Evolutionary conservation across 1,140 invertebrate species (phyloP), one percentile per base, ranked within the genome.

Genomic region (Protaetia brevitarsis): DNA sequence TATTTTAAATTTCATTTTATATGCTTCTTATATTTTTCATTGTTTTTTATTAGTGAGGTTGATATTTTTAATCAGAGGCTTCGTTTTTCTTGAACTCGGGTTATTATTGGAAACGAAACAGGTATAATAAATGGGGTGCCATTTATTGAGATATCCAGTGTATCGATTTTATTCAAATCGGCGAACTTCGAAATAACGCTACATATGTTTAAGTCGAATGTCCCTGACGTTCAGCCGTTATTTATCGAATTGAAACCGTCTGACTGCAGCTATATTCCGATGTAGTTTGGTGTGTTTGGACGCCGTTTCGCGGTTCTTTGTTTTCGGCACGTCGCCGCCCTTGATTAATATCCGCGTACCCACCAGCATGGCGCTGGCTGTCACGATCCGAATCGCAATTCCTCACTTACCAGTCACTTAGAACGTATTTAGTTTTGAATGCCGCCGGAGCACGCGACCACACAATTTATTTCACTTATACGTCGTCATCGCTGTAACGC

Each of bases 361-460:
- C 41, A 51, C 41, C 41, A 51, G 41, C 41, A 51, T 51, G 41
- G 41, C 41, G 41, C 41, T 16, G 41, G 16, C 19, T 51, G 41
- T 51, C 41, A 51, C 41, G 41, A 51, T 51, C 19, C 41, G 16
- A 51, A 51, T 51, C 41, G 41, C 41, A 23, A 51, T 51, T 51
- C 41, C 19, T 51, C 19, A 51, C 41, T 51, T 51, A 51, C 19
- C 41, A 51, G 41, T 51, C 41, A 51, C 41, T 51, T 51, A 51
- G 41, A 51, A 51, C 41, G 41, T 51, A 51, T 51, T 51, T 51
- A 51, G 41, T 51, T 51, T 19, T 51, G 41, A 51, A 51, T 51
- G 41, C 11, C 19, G 41, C 6, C 41, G 41, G 19, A 19, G 19
- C 41, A 51, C 41, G 41, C 41, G 41, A 51, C 41, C 6, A 23